Evolutionary conservation across 1,140 invertebrate genomes (phyloP), one percentile per base, ranked within the genome.

Genomic region (Mylabris phalerata): DNA sequence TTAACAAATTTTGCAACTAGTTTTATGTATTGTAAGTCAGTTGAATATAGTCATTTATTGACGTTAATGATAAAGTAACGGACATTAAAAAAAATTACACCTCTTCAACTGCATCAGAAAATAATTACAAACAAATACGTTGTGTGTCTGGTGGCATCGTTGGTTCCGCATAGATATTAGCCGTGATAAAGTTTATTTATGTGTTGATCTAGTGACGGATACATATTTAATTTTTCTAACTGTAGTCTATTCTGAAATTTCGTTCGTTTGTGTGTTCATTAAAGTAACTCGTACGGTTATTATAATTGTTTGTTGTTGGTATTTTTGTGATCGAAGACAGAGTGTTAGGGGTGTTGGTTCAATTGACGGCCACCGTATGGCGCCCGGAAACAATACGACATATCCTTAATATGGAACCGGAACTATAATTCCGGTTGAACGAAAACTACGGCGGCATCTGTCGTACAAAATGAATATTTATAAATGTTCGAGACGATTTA

Each of bases 391-490:
- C 65, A 62, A 67, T 32, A 32, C 57, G 62, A 66, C 62, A 61
- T 63, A 65, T 65, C 61, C 58, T 64, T 32, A 32, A 32, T 32
- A 32, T 32, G 19, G 19, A 32, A 68, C 68, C 68, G 68, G 68
- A 70, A 70, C 68, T 66, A 63, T 60, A 62, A 68, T 70, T 70
- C 68, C 68, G 68, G 65, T 68, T 59, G 56, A 62, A 44, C 65
- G 67, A 61, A 60, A 64, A 67, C 59, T 43, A 59, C 59, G 41
- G 66, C 63, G 66, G 65, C 68, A 70, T 70, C 68, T 70, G 68
- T 70, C 64, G 61, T 62, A 51, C 52, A 60, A 68, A 32, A 70
- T 70, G 68, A 68, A 70, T 70, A 70, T 70, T 70, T 70, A 70
- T 70, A 70, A 68, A 66, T 64, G 48, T 39, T 52, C 19, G 32